These are phyloP conservation scores for Aleadryas rufinucha DNA, from an alignment of 2,113 vertebrate species.

Conservation along the genomic window DNA sequence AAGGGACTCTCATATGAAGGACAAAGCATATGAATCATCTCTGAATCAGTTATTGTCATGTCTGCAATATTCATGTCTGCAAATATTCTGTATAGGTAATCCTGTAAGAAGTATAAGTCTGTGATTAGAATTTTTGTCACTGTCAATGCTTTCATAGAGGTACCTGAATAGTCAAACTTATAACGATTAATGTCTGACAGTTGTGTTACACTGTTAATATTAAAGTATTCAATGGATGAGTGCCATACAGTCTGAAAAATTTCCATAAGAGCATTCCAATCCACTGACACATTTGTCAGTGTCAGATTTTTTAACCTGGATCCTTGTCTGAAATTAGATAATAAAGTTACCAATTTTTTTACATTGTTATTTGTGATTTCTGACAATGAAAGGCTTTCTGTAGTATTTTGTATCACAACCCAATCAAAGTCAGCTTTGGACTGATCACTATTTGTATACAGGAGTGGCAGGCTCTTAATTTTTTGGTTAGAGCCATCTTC, in stretches of 20 bases:
- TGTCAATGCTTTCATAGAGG: constrained; percentile 70
- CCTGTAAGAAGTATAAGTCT: constrained; percentile 69
- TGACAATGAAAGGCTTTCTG: constrained; percentile 68
- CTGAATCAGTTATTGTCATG: constrained; percentile 66
- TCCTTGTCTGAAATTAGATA: constrained; percentile 3
- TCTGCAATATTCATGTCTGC: constrained; percentile 75
- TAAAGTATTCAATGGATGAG: constrained; percentile 67
- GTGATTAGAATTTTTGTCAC: background rate
- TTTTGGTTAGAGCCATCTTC: constrained; percentile 56
- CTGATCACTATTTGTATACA: constrained; percentile 30
- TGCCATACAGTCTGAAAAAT: constrained; percentile 65
- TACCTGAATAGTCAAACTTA: background rate
- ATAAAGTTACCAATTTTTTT: background rate
- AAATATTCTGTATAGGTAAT: constrained; percentile 74
- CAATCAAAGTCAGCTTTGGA: background rate
- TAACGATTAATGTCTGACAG: rapidly evolving
- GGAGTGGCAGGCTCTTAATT: constrained; percentile 27
- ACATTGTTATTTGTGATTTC: constrained; percentile 36
- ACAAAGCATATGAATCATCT: constrained; percentile 84
- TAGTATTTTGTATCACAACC: constrained; percentile 44
- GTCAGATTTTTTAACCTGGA: constrained; percentile 57
- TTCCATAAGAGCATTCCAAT: constrained; percentile 63
- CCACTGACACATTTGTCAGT: constrained; percentile 64
- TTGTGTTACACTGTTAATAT: background rate
- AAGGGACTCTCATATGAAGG: constrained; percentile 72